Evolutionary conservation across 2,888 invertebrate species (phyloP), one percentile per base, ranked within the genome.

Genomic region (Pyrochroa serraticornis): DNA sequence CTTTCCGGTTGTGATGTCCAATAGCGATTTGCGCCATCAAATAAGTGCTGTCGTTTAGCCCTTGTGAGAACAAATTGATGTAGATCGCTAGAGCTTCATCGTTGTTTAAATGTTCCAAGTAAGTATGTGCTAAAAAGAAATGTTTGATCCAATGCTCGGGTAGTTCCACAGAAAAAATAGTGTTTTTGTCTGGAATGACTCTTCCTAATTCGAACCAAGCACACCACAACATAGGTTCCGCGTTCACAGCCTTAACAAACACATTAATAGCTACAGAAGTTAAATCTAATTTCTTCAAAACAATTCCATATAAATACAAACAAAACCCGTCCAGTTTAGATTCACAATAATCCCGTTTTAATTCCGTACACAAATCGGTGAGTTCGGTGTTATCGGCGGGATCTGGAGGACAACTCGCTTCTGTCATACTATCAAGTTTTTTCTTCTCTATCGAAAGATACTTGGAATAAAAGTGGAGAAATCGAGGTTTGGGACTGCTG

Each of bases 61-160:
- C 97, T 65, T 88, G 85, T 6, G 86, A 81, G 63, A 88, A 87
- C 35, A 97, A 80, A 51, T 86, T 85, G 68, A 87, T 86, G 71
- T 93, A 96, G 50, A 93, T 86, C 56, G 91, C 89, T 30, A 97
- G 79, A 0, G 95, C 93, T 79, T 96, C 94, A 62, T 95, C 94
- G 64, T 94, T 91, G 61, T 94, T 82, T 71, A 96, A 92, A 46
- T 96, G 83, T 75, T 97, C 95, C 50, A 96, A 84, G 80, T 92
- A 94, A 8, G 92, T 89, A 76, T 95, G 93, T 0, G 91, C 96
- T 58, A 92, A 82, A 78, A 97, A 98, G 74, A 98, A 92, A 66
- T 92, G 86, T 77, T 91, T 91, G 85, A 97, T 94, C 97, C 97
- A 98, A 78, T 95, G 95, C 65, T 89, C 87, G 0, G 96, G 95